A percentile compares a stretch with the other conserved stretches of the same genome.
Conservation (phyloP, 2,113 vertebrate genomes). For the Corythornis madagascariensis region DNA sequence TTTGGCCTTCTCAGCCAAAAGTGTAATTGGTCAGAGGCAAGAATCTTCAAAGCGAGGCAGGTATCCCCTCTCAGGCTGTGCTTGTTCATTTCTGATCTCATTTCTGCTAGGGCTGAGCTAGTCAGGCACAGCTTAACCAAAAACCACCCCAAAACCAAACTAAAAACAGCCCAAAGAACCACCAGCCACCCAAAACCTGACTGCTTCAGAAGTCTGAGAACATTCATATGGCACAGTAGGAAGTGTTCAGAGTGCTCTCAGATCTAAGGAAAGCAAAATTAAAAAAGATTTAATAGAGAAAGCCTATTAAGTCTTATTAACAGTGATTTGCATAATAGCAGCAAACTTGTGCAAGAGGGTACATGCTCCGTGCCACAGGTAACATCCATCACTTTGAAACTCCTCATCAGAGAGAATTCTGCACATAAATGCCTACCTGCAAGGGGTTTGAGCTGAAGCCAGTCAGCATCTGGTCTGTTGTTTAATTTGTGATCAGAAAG, state of each 20-base stretch:
- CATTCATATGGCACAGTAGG: not conserved
- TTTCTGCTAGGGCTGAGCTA: not conserved
- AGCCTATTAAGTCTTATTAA: conserved; percentile 33
- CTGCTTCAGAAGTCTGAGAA: conserved; percentile 22
- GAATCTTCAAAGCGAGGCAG: not conserved
- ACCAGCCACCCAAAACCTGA: not conserved
- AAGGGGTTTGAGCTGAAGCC: conserved; percentile 92
- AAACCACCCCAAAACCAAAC: not conserved
- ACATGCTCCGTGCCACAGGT: not conserved
- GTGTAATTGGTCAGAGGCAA: not conserved
- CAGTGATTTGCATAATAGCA: conserved; percentile 36
- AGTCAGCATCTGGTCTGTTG: conserved; percentile 90
- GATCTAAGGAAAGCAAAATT: conserved; percentile 29
- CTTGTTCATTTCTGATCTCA: not conserved
- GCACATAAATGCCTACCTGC: conserved; percentile 73
- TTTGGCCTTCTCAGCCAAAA: not conserved
- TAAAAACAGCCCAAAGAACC: not conserved
- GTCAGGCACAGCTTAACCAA: not conserved
- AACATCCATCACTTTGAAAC: not conserved
- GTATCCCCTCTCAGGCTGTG: not conserved
- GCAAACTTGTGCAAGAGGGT: conserved; percentile 14
- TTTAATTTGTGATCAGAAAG: conserved; percentile 95
- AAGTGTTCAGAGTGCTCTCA: not conserved
- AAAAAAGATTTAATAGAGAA: not conserved
- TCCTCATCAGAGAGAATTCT: not conserved